A percentile compares a stretch with the other conserved stretches of the same genome.
Conservation (phyloP, 2,888 invertebrate genomes). For the Pachymerium ferrugineum region DNA sequence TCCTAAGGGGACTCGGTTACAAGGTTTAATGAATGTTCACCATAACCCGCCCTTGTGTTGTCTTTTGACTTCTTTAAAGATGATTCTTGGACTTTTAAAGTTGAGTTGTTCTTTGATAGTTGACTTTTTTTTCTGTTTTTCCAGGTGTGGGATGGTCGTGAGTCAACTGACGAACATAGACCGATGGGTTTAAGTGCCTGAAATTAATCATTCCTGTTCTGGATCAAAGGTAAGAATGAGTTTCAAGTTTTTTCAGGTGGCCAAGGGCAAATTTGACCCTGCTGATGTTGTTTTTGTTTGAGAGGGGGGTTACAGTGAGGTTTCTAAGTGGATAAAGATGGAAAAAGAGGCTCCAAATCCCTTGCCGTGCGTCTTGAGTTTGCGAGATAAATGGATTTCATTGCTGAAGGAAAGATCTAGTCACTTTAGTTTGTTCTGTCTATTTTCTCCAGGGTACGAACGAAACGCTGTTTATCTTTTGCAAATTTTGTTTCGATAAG, state of each 20-base stretch:
- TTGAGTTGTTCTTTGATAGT: neutral
- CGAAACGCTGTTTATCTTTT: neutral
- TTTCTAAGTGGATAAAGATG: neutral
- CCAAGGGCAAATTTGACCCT: neutral
- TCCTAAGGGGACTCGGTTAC: neutral
- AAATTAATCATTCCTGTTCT: slow-evolving; percentile 21
- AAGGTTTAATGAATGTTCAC: slow-evolving; percentile 14
- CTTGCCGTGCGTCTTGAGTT: neutral
- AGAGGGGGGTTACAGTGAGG: too few species aligned
- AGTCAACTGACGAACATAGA: neutral
- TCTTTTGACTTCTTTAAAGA: slow-evolving; percentile 20
- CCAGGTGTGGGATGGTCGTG: slow-evolving; percentile 12
- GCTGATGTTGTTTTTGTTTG: slow-evolving; percentile 15
- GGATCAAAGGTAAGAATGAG: neutral
- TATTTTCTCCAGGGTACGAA: neutral
- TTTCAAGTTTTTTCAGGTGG: slow-evolving; percentile 11
- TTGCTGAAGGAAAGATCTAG: slow-evolving; percentile 4
- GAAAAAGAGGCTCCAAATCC: neutral
- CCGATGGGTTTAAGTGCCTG: slow-evolving; percentile 22
- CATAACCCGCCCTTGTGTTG: neutral
- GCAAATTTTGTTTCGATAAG: neutral
- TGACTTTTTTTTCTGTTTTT: neutral
- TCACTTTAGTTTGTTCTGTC: neutral
- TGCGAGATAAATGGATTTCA: slow-evolving; percentile 14
- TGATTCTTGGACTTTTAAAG: neutral